Evolutionary conservation across 2,888 invertebrate species (phyloP).

Genomic region (Ophion costatus): DNA sequence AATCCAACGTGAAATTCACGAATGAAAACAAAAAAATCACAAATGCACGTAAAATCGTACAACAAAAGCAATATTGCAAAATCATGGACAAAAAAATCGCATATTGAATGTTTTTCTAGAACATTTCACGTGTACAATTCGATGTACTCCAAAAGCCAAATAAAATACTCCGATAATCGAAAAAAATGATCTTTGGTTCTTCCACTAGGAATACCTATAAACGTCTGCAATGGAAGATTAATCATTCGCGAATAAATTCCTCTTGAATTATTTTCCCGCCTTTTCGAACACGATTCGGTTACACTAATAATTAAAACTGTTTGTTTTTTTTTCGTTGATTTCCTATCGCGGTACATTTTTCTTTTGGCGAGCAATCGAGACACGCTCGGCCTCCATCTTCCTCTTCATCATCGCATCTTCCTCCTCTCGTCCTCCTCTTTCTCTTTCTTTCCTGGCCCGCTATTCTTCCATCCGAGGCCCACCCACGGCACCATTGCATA

Average conservation of each 20-base stretch:
- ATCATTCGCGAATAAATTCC: slow-evolving; percentile 7
- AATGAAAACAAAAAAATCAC: too few relatives aligned
- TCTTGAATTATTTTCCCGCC: slow-evolving; percentile 6
- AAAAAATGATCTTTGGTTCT: not conserved
- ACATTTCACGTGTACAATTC: not conserved
- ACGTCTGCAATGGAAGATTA: not conserved
- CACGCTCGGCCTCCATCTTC: slow-evolving; percentile 44
- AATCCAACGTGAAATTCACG: too few relatives aligned
- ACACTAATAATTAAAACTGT: not conserved
- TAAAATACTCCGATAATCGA: not conserved
- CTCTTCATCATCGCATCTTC: slow-evolving; percentile 55
- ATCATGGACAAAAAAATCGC: not conserved
- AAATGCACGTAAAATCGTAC: too few relatives aligned
- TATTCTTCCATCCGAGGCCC: slow-evolving; percentile 57
- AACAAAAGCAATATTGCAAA: too few relatives aligned
- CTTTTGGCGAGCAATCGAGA: slow-evolving; percentile 6
- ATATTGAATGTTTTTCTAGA: not conserved
- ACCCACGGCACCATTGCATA: slow-evolving; percentile 67
- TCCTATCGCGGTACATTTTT: not conserved
- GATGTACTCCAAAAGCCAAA: not conserved
- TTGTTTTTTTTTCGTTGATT: not conserved
- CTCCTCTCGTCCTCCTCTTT: slow-evolving; percentile 42
- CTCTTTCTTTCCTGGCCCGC: slow-evolving; percentile 37
- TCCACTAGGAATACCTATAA: not conserved
- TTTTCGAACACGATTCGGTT: not conserved